Conservation (phyloP, 2,888 invertebrate species). For the Phyllotreta cruciferae region DNA sequence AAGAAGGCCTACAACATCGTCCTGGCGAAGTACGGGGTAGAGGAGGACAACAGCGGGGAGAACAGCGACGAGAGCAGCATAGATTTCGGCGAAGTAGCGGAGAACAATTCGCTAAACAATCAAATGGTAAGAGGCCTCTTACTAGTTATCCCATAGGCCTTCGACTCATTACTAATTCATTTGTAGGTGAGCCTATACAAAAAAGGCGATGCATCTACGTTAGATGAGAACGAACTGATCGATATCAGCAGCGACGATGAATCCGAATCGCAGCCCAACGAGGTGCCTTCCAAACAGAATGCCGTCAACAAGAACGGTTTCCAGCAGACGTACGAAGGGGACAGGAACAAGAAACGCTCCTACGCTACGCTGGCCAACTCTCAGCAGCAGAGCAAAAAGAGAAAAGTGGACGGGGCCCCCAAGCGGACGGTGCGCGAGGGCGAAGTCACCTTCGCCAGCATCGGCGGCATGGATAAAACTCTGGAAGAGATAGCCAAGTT, state of each 20-base stretch:
- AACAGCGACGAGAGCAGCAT: constrained; percentile 32
- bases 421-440: constrained; percentile 51
- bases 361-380: constrained; percentile 36
- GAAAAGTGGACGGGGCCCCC: constrained; percentile 22
- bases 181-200: constrained; percentile 59
- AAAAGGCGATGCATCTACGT: constrained; percentile 29
- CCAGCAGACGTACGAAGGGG: constrained; percentile 49
- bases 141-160: neutral
- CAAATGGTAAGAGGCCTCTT: constrained; percentile 55
- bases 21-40: constrained; percentile 71
- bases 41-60: constrained; percentile 64
- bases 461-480: constrained; percentile 82
- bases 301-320: constrained; percentile 50
- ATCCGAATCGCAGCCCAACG: constrained; percentile 60
- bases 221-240: constrained; percentile 72
- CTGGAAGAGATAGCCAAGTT: constrained; percentile 62
- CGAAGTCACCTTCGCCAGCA: constrained; percentile 69
- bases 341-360: constrained; percentile 39
- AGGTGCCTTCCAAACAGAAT: constrained; percentile 49
- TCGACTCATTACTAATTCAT: too few relatives aligned
- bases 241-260: constrained; percentile 82
- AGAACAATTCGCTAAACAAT: constrained; percentile 53
- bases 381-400: constrained; percentile 58
- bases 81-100: constrained; percentile 24
- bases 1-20: constrained; percentile 79